Evolutionary conservation across 2,113 vertebrate species (phyloP).

Genomic region (Columba janthina): DNA sequence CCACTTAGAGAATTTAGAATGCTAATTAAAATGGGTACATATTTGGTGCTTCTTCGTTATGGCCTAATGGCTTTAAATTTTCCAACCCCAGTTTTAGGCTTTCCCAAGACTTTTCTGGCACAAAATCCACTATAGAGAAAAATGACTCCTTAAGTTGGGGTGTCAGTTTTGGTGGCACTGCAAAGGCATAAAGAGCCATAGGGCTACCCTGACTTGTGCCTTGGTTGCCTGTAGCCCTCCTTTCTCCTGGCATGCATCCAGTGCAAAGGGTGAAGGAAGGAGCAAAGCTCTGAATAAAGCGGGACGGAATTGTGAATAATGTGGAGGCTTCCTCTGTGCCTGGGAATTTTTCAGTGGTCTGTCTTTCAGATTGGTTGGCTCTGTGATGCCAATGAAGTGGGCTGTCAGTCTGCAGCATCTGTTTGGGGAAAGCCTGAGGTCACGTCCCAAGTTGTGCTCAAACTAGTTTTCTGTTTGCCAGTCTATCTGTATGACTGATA

Average conservation of each 20-base stretch:
- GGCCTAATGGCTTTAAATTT: not conserved
- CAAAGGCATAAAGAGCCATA: not conserved
- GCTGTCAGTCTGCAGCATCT: conserved; percentile 17
- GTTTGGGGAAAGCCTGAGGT: not conserved
- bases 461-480: not conserved
- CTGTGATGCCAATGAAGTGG: not conserved
- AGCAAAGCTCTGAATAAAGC: not conserved
- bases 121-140: not conserved
- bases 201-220: not conserved
- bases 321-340: not conserved
- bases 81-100: not conserved
- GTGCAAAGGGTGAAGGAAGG: not conserved
- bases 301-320: not conserved
- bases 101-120: not conserved
- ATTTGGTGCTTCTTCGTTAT: not conserved
- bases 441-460: not conserved
- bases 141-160: not conserved
- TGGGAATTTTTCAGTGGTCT: not conserved
- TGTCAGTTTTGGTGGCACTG: not conserved
- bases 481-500: not conserved
- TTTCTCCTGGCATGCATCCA: not conserved
- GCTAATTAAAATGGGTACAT: not conserved
- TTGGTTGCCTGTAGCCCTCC: not conserved
- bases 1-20: not conserved
- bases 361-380: not conserved